phyloP scores from a whole-genome alignment of 2,797 vertebrate genomes.

The Hapalemur alaotrensis region DNA sequence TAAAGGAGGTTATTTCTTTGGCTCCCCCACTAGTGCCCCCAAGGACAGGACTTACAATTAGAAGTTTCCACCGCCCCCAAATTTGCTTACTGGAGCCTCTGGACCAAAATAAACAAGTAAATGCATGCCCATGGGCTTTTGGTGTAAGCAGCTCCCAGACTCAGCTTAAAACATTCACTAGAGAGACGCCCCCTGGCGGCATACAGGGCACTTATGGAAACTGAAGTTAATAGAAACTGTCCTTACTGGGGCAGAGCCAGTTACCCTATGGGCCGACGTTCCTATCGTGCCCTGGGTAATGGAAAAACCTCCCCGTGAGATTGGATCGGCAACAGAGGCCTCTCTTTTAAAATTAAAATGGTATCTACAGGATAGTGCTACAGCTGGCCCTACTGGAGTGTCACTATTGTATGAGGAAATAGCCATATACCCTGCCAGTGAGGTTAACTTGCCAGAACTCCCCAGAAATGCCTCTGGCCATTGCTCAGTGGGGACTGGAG shows the following conservation, averaged over 20 bases:
- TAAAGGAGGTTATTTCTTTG: neutral
- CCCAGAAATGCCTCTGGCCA: neutral
- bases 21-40: neutral
- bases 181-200: neutral
- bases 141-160: neutral
- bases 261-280: neutral
- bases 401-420: neutral
- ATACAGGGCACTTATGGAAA: neutral
- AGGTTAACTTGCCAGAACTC: neutral
- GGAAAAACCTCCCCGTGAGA: neutral
- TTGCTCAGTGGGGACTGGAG: neutral
- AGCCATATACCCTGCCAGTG: neutral
- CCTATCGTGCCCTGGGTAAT: neutral
- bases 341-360: neutral
- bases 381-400: neutral
- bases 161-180: neutral
- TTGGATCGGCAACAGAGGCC: neutral
- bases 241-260: neutral
- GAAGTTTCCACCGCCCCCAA: neutral
- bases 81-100: neutral
- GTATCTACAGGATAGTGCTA: neutral
- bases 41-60: neutral
- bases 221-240: neutral
- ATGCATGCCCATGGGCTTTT: neutral
- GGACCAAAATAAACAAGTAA: neutral